Conservation (phyloP, 1,140 invertebrate species). For the Branchinecta lindahli region DNA sequence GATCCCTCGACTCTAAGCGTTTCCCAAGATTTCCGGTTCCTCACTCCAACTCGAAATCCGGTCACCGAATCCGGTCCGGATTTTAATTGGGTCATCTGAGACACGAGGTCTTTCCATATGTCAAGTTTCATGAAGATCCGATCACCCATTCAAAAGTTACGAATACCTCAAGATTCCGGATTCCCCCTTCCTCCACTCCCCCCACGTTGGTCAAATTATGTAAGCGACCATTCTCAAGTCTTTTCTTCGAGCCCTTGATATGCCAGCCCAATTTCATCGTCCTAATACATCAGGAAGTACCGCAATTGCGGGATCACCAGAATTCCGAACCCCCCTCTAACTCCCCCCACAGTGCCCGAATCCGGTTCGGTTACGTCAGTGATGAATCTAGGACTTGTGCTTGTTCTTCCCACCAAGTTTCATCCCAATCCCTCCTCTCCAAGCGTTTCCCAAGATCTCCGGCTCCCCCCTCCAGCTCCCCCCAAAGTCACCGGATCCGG, state of each 20-base stretch:
- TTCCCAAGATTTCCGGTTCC: not conserved
- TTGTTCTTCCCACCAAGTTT: slow-evolving; percentile 3
- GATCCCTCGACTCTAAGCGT: not conserved
- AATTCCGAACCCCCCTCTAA: not conserved
- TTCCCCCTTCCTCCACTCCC: too few relatives aligned
- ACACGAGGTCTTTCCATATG: too few relatives aligned
- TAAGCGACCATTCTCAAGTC: too few relatives aligned
- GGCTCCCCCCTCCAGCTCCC: not conserved
- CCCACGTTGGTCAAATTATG: too few relatives aligned
- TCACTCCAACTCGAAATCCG: not conserved
- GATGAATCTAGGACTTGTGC: not conserved
- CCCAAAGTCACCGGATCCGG: not conserved
- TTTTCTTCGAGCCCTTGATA: too few relatives aligned
- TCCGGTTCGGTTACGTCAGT: not conserved
- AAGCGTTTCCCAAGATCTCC: not conserved
- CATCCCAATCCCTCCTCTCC: not conserved
- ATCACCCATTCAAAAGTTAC: too few relatives aligned
- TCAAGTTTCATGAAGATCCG: too few relatives aligned
- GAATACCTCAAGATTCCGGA: too few relatives aligned
- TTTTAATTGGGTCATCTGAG: too few relatives aligned
- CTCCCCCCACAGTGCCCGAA: not conserved
- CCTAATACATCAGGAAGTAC: too few relatives aligned
- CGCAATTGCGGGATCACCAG: too few relatives aligned
- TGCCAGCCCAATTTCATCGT: too few relatives aligned
- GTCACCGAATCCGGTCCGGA: not conserved